These are phyloP conservation scores for Crotalus viridis DNA, from an alignment of 2,113 vertebrate species.

Conservation along the genomic window DNA sequence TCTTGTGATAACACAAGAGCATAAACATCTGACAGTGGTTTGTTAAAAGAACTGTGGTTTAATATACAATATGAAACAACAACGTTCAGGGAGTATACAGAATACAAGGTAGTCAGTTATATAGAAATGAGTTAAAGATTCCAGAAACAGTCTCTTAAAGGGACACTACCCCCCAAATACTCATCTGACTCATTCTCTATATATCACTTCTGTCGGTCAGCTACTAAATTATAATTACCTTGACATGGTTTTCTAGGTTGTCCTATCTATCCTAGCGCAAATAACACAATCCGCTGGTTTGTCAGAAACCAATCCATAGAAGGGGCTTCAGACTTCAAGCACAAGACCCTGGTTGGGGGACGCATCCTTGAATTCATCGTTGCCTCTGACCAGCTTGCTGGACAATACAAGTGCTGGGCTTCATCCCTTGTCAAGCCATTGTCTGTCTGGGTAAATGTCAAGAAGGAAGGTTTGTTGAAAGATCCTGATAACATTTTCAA, in stretches of 20 bases:
- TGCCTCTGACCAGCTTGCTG: conserved; percentile 65
- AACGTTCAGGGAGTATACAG: too few relatives aligned
- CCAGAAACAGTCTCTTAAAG: too few relatives aligned
- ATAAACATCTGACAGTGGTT: too few relatives aligned
- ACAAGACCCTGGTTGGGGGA: conserved; percentile 70
- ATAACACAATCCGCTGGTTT: conserved; percentile 71
- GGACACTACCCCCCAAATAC: too few relatives aligned
- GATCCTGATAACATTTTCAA: conserved; percentile 56
- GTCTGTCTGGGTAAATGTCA: conserved; percentile 76
- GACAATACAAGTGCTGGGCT: conserved; percentile 72
- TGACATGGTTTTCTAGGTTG: conserved; percentile 60
- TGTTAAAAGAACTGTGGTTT: too few relatives aligned
- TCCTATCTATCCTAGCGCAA: conserved; percentile 69
- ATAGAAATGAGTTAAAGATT: too few relatives aligned
- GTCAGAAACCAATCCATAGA: conserved; percentile 69
- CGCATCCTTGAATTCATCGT: conserved; percentile 80
- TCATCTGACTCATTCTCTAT: too few relatives aligned
- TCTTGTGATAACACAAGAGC: too few relatives aligned
- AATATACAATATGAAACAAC: too few relatives aligned
- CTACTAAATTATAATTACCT: too few relatives aligned
- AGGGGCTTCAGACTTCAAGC: conserved; percentile 57
- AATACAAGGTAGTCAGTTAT: too few relatives aligned
- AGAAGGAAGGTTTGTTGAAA: conserved; percentile 73
- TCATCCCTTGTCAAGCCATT: conserved; percentile 62
- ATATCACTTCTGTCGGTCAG: too few relatives aligned